Percentiles rank a stretch among this genome's conserved stretches.
Conservation (phyloP, 2,888 invertebrate genomes). For the Liopterus haemorrhoidalis region DNA sequence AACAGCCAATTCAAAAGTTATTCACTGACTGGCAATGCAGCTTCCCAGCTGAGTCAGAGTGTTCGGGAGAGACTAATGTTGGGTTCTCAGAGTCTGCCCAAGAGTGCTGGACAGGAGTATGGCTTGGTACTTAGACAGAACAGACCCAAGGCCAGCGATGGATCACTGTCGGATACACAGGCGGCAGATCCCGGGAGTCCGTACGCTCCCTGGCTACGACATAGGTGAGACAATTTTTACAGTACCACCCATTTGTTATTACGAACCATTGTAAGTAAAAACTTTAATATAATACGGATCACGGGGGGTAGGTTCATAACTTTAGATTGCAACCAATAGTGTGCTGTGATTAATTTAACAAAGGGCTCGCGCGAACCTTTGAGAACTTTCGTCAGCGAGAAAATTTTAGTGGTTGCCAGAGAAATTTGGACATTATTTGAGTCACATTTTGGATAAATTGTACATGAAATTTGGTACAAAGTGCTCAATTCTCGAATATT, state of each 20-base stretch:
- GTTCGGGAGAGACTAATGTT: constrained; percentile 76
- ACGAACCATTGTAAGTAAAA: background rate
- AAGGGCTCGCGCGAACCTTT: no score
- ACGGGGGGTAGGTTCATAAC: background rate
- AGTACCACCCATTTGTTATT: background rate
- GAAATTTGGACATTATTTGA: no score
- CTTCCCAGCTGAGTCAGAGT: constrained; percentile 79
- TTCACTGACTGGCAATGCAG: constrained; percentile 77
- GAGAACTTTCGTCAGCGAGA: no score
- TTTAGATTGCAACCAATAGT: no score
- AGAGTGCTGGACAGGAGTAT: constrained; percentile 49
- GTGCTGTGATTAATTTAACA: no score
- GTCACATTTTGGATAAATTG: no score
- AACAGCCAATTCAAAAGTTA: constrained; percentile 78
- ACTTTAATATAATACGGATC: background rate
- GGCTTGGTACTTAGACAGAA: constrained; percentile 43
- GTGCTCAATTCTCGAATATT: no score
- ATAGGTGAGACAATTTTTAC: constrained; percentile 53
- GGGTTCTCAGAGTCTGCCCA: constrained; percentile 82
- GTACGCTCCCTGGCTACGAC: constrained; percentile 81
- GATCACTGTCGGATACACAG: constrained; percentile 80
- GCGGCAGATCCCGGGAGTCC: constrained; percentile 77
- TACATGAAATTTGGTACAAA: no score
- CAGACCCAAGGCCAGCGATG: constrained; percentile 56
- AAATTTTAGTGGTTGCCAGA: no score